Base-by-base conservation (phyloP, 2,113 vertebrate species). In the Albula goreensis region DNA sequence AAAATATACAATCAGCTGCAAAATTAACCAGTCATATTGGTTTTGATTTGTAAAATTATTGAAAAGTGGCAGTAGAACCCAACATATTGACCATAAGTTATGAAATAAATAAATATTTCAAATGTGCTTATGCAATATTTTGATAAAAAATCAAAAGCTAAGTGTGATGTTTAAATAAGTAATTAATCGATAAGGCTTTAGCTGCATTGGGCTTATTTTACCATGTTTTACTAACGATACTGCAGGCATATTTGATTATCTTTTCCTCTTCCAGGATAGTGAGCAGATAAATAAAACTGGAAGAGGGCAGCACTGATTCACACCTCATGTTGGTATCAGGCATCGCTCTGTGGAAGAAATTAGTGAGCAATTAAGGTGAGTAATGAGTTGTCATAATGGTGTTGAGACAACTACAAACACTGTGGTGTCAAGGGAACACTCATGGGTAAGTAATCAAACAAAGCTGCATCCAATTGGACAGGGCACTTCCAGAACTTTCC, bases 351-450 rank as follows among this genome's bases (percentile, higher is more conserved):
- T 77, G 52, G 87, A 82, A 89, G 88, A 90, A 89, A 88, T 88
- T 79, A 87, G 60, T 22, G 66, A 86, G 89, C 89, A 89, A 90
- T 88, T 83, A 88, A 87, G 86, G 77, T 89, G 88, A 92, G 85
- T 90, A 89, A 90, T 89, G 86, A 82, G 84, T 31, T 53, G 81
- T 85, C 88, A 87, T 86, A 86, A 80, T 77, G 81, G 88, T 89
- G 89, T 85, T 90, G 89, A 90, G 87, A 89, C 84, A 85, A 87
- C 81, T 89, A 82, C 87, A 90, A 88, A 90, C 89, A 91, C 85
- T 87, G 57, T 83, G 77, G 82, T 90, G 89, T 85, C 83, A 11
- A 48, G 89, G 87, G 90, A 90, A 86, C 85, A 79, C 82, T 88
- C 90, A 86, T 80, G 86, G 88, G 79, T 78, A 57, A 84, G 88